Percentiles rank a stretch among this genome's conserved stretches.
Evolutionary conservation across 2,888 invertebrate species (phyloP).

Genomic region (Eutolmus rufibarbis): DNA sequence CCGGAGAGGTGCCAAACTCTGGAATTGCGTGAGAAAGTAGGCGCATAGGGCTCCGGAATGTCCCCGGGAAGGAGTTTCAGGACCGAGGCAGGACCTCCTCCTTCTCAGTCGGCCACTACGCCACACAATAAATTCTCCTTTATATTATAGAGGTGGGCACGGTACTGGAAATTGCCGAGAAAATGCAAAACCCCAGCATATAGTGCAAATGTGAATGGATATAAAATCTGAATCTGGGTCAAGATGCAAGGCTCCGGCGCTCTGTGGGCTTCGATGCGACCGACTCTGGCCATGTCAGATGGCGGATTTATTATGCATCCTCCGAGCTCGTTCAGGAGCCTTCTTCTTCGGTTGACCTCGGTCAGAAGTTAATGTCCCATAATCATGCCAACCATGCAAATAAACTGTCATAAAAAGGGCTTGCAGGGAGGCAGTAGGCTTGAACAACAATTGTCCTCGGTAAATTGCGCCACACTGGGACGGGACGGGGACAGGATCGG

Average conservation of each 20-base stretch:
- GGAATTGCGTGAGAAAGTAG: neutral
- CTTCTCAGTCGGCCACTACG: neutral
- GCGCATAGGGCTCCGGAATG: neutral
- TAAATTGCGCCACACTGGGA: neutral
- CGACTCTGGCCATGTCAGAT: conserved; percentile 25
- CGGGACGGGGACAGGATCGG: neutral
- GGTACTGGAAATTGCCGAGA: conserved; percentile 9
- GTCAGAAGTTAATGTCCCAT: conserved; percentile 29
- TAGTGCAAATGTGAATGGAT: conserved; percentile 2
- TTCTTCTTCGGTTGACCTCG: conserved; percentile 8
- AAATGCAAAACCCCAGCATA: conserved; percentile 12
- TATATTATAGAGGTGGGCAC: neutral
- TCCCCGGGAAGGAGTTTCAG: neutral
- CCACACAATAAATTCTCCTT: neutral
- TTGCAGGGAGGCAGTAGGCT: neutral
- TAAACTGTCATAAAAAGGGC: conserved; percentile 15
- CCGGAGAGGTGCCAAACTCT: neutral
- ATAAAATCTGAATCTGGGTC: neutral
- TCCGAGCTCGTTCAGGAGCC: conserved; percentile 4
- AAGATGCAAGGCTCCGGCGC: conserved; percentile 25
- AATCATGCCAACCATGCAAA: conserved; percentile 27
- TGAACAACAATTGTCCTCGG: neutral
- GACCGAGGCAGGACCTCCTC: neutral
- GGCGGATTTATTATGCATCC: conserved; percentile 18
- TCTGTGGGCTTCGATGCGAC: conserved; percentile 2